Evolutionary conservation across 2,113 vertebrate species (phyloP), one percentile per base, ranked within the genome.

Genomic region (Oreotrochilus melanogaster): DNA sequence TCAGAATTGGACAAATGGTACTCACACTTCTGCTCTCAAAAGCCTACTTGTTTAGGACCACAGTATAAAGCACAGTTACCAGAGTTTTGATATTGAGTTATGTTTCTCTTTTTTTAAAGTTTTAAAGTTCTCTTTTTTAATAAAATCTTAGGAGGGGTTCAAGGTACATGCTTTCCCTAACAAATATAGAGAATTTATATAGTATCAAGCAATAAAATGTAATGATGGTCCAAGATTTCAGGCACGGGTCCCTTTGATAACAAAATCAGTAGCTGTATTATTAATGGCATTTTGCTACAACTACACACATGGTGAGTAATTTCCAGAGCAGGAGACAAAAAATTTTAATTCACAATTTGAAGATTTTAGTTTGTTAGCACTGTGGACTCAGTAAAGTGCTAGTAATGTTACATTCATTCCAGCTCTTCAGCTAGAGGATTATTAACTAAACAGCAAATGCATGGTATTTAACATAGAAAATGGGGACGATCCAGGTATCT

Each of bases 391-490:
- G 27, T 53, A 28, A 71, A 42, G 45, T 84, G 65, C 42, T 86
- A 54, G 24, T 45, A 76, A 62, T 7, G 48, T 31, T 48, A 76
- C 70, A 76, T 85, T 75, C 37, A 67, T 81, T 85, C 48, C 57
- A 88, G 64, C 79, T 86, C 60, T 71, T 88, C 72, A 86, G 50
- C 58, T 70, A 47, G 0, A 3, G 69, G 82, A 88, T 90, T 93
- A 86, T 79, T 91, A 94, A 84, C 64, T 64, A n/a, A 85, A 88
- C 47, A 83, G 51, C 72, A 94, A 88, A 67, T 43, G 60, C n/a
- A 73, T 39, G 53, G 56, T 66, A 82, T 91, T 86, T 92, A 93
- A 80, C 14, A 25, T 18, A 86, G 83, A 84, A 22, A 86, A 86
- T 48, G 57, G 69, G 84, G 86, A 81, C 33, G 56, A 88, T 78